Evolutionary conservation across 2,888 invertebrate genomes (phyloP), one percentile per base, ranked within the genome.

Genomic region (Cryptocheilus praepositus): DNA sequence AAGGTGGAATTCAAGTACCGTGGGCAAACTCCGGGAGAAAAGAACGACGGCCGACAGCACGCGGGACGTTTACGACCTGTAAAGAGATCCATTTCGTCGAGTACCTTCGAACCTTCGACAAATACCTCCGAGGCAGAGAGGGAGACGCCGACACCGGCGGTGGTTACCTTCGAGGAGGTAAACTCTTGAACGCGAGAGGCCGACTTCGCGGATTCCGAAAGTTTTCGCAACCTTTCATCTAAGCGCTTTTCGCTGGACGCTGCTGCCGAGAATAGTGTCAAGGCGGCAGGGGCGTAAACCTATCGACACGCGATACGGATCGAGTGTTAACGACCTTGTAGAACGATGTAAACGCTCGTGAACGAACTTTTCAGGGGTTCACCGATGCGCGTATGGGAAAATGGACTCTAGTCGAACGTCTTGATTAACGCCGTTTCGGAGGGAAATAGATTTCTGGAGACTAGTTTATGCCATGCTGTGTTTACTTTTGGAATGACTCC

Each of bases 21-120:
- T 28, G 71, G 55, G 68, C 67, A 65, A 78, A 71, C 73, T 74
- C 54, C 70, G 49, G 46, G 63, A 8, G 36, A 54, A 71, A 71
- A 77, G 72, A 75, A 73, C 59, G 68, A 71, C 56, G 65, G 70
- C 43, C 16, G 36, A 4, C 53, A 8, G 63, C 68, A 44, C 43
- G 59, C 54, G 56, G 53, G 70, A 75, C 78, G 64, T 78, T 76
- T 76, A 78, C 76, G 76, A 79, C 56, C 74, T 74, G 79, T 70
- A 78, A 78, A 78, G 78, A 72, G 78, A 79, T 78, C 79, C 78
- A 78, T 78, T 78, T 78, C 79, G 70, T 74, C 74, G 69, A 78
- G 76, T 78, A 69, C 69, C 70, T 76, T 74, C 64, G 78, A 78
- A 79, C 72, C 66, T 78, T 36, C 78, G 74, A 76, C 79, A 79